phyloP scores from a whole-genome alignment of 2,888 invertebrate species.

The Diogma glabrata region DNA sequence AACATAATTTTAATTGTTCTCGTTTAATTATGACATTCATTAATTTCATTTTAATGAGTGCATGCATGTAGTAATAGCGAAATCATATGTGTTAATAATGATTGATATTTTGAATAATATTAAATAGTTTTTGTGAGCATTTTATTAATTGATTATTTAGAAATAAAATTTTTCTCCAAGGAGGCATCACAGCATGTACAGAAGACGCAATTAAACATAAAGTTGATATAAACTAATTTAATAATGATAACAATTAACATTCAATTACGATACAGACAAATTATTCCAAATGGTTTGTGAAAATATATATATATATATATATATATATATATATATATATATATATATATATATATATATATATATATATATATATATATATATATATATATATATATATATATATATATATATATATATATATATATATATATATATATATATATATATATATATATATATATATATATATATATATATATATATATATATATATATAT shows the following conservation, averaged over 20 bases:
- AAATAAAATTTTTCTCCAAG: too few relatives aligned
- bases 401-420: neutral
- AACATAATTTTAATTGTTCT: conserved; percentile 10
- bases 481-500: too few relatives aligned
- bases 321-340: neutral
- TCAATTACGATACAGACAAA: neutral
- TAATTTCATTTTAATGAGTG: conserved; percentile 7
- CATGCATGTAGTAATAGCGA: too few relatives aligned
- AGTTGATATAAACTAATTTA: too few relatives aligned
- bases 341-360: neutral
- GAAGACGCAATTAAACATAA: too few relatives aligned
- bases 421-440: neutral
- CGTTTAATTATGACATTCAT: conserved; percentile 9
- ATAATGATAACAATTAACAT: neutral
- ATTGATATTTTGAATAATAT: too few relatives aligned
- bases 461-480: too few relatives aligned
- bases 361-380: neutral
- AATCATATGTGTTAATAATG: too few relatives aligned
- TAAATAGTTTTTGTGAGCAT: too few relatives aligned
- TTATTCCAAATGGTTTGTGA: neutral
- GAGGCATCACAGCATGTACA: too few relatives aligned
- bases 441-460: too few relatives aligned
- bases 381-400: neutral
- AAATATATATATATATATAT: neutral
- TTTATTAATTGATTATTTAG: too few relatives aligned